Evolutionary conservation across 2,888 invertebrate species (phyloP).

Genomic region (Frankliniella intonsa): DNA sequence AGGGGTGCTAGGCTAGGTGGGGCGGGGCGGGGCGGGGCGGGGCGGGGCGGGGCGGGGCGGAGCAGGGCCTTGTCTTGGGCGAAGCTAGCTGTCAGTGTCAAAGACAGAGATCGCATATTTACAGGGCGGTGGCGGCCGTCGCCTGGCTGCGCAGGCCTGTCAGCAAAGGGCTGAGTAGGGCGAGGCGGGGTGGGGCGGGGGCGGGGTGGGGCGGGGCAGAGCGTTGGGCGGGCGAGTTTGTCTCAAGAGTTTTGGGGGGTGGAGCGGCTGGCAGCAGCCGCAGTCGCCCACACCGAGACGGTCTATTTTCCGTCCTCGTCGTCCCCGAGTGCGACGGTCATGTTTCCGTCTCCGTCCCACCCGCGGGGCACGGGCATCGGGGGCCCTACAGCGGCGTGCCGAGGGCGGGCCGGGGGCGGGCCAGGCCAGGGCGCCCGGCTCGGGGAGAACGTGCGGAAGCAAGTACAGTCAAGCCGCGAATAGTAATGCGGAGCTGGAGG

Average conservation of each 20-base stretch:
- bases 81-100: slow-evolving; percentile 20
- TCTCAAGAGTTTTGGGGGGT: slow-evolving; percentile 15
- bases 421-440: background rate
- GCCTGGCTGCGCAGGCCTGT: background rate
- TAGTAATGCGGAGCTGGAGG: background rate
- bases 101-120: slow-evolving; percentile 26
- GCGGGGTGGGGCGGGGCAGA: background rate
- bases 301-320: too few relatives aligned
- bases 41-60: background rate
- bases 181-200: background rate
- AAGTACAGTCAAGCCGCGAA: background rate
- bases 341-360: too few relatives aligned
- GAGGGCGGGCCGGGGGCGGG: background rate
- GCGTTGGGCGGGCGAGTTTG: slow-evolving; percentile 1
- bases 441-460: background rate
- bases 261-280: background rate
- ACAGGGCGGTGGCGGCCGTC: background rate
- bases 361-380: too few relatives aligned
- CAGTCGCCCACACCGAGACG: background rate
- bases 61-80: background rate
- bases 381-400: background rate
- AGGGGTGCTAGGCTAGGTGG: too few relatives aligned
- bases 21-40: too few relatives aligned
- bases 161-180: background rate
- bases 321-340: too few relatives aligned